These are phyloP conservation scores for Brienomyrus brachyistius DNA, from an alignment of 2,113 vertebrate genomes.

Conservation along the genomic window DNA sequence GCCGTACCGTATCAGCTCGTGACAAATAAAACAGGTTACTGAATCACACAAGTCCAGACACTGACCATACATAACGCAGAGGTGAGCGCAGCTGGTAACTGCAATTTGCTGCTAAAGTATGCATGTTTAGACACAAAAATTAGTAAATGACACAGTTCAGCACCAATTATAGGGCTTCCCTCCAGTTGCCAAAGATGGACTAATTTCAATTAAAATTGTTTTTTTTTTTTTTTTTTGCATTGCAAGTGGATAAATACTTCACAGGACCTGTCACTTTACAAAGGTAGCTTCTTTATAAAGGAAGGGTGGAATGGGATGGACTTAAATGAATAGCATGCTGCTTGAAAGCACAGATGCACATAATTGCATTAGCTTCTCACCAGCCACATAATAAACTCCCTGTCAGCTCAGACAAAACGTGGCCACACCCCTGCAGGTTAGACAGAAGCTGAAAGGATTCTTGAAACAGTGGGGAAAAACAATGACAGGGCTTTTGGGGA, in stretches of 20 bases:
- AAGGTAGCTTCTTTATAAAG: slow-evolving; percentile 40
- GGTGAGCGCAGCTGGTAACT: not conserved
- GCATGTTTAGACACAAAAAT: slow-evolving; percentile 17
- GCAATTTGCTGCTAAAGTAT: slow-evolving; percentile 19
- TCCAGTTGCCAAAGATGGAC: slow-evolving; percentile 41
- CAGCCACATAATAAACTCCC: slow-evolving; percentile 56
- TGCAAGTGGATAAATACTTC: slow-evolving; percentile 60
- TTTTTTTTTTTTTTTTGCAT: slow-evolving; percentile 50
- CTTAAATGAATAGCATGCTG: slow-evolving; percentile 33
- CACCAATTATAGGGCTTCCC: not conserved
- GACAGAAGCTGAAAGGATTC: slow-evolving; percentile 52
- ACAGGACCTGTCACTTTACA: slow-evolving; percentile 55
- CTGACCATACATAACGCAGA: slow-evolving; percentile 1
- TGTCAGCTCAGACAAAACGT: slow-evolving; percentile 53
- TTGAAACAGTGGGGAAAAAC: slow-evolving; percentile 57
- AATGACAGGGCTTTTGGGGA: slow-evolving; percentile 49
- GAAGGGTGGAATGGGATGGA: slow-evolving; percentile 20
- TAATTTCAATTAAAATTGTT: slow-evolving; percentile 60
- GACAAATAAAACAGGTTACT: slow-evolving; percentile 51
- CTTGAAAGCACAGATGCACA: slow-evolving; percentile 46
- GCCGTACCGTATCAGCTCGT: slow-evolving; percentile 47
- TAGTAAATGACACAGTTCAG: not conserved
- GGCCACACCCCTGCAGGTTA: slow-evolving; percentile 51
- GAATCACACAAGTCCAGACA: slow-evolving; percentile 25
- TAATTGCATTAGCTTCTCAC: slow-evolving; percentile 59